phyloP scores from a whole-genome alignment of 1,140 invertebrate genomes.

The Melanaphis sacchari region DNA sequence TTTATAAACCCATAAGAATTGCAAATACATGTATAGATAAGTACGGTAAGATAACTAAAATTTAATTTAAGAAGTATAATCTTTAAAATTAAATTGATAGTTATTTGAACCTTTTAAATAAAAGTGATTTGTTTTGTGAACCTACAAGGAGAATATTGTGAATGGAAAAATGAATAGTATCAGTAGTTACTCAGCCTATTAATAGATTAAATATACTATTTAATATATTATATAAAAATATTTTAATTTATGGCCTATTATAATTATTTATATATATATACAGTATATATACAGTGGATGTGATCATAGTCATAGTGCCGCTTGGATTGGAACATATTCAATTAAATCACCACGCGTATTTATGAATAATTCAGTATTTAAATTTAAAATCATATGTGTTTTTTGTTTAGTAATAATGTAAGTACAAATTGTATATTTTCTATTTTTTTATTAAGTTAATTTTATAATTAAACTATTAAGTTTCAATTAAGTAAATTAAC shows the following conservation, averaged over 20 bases:
- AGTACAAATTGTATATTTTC: background rate
- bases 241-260: too few species aligned
- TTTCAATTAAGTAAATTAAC: background rate
- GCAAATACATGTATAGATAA: background rate
- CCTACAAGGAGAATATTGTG: background rate
- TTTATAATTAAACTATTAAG: background rate
- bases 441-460: background rate
- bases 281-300: too few species aligned
- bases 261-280: too few species aligned
- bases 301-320: background rate
- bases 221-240: too few species aligned
- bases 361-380: constrained; percentile 1
- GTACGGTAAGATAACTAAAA: background rate
- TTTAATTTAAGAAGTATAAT: background rate
- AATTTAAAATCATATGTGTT: background rate
- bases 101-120: background rate
- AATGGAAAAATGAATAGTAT: background rate
- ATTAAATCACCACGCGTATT: background rate
- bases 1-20: background rate
- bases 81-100: background rate
- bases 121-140: background rate
- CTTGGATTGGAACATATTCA: background rate
- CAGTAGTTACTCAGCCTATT: background rate
- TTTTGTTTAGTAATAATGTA: background rate
- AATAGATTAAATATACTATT: too few species aligned